Percentiles rank a stretch among this genome's conserved stretches.
These are phyloP conservation scores for Cryptoblepharus egeriae DNA, from an alignment of 2,797 vertebrate genomes.

Conservation along the genomic window DNA sequence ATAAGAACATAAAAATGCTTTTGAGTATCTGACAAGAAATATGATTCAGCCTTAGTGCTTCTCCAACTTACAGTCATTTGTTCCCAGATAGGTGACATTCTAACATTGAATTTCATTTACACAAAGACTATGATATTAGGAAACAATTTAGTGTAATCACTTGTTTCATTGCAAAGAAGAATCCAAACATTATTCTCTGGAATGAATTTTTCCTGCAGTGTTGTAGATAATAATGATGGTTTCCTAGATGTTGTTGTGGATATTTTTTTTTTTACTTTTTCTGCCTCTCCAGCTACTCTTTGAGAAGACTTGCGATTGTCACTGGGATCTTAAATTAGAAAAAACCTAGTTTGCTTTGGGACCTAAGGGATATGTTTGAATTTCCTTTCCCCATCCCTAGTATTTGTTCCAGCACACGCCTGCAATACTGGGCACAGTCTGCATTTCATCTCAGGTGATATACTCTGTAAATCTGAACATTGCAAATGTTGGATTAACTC, in stretches of 20 bases:
- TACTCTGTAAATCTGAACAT: not conserved
- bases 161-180: constrained; percentile 63
- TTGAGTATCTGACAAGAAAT: constrained; percentile 71
- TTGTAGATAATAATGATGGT: constrained; percentile 55
- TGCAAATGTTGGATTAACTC: too few species aligned
- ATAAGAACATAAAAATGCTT: constrained; percentile 53
- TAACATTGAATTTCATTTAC: constrained; percentile 59
- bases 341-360: constrained; percentile 9
- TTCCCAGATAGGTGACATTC: constrained; percentile 65
- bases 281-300: constrained; percentile 42
- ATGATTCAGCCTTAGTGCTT: constrained; percentile 65
- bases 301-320: constrained; percentile 35
- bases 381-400: not conserved
- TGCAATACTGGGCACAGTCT: not conserved
- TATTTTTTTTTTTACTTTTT: constrained; percentile 50
- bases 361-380: not conserved
- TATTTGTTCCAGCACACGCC: not conserved
- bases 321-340: constrained; percentile 32
- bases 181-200: constrained; percentile 67
- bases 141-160: constrained; percentile 58
- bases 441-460: not conserved
- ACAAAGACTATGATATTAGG: constrained; percentile 63
- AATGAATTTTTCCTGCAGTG: constrained; percentile 56
- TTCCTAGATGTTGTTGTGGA: constrained; percentile 54
- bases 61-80: constrained; percentile 60